Evolutionary conservation across 2,888 invertebrate genomes (phyloP).

Genomic region (Pilophorus perplexus): DNA sequence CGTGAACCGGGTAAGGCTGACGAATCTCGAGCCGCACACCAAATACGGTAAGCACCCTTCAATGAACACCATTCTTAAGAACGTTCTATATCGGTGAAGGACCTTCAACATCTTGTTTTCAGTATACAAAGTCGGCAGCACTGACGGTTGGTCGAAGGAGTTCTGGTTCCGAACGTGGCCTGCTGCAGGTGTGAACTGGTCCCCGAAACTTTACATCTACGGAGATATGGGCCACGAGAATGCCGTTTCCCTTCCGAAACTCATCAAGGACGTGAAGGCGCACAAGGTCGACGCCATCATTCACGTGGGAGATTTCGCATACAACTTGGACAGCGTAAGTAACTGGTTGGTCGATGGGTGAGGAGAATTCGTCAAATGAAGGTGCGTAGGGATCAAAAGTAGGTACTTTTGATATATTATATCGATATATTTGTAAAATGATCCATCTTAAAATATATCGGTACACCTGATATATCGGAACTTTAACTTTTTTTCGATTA

Average conservation of each 20-base stretch:
- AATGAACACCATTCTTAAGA: too few species aligned
- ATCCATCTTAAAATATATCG: too few species aligned
- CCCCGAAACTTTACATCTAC: conserved; percentile 77
- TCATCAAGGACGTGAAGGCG: conserved; percentile 79
- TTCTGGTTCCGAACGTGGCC: conserved; percentile 76
- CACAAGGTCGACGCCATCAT: conserved; percentile 80
- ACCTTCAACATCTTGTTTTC: too few species aligned
- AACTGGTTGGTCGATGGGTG: too few species aligned
- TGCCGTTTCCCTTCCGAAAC: conserved; percentile 76
- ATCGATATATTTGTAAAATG: too few species aligned
- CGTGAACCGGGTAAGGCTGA: conserved; percentile 71
- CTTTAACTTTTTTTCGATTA: too few species aligned
- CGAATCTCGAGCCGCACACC: conserved; percentile 61
- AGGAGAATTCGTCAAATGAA: too few species aligned
- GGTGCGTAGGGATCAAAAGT: too few species aligned
- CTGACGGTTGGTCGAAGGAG: conserved; percentile 74
- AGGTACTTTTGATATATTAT: too few species aligned
- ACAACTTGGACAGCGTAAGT: conserved; percentile 78
- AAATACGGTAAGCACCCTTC: conserved; percentile 66
- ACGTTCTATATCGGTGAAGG: too few species aligned
- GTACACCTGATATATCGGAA: too few species aligned
- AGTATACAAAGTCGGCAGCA: conserved; percentile 80
- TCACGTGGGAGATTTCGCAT: conserved; percentile 94
- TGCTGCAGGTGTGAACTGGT: conserved; percentile 67
- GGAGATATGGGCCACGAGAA: conserved; percentile 95